Base-by-base conservation (phyloP, 2,797 vertebrate species). In the Peromyscus aztecus region DNA sequence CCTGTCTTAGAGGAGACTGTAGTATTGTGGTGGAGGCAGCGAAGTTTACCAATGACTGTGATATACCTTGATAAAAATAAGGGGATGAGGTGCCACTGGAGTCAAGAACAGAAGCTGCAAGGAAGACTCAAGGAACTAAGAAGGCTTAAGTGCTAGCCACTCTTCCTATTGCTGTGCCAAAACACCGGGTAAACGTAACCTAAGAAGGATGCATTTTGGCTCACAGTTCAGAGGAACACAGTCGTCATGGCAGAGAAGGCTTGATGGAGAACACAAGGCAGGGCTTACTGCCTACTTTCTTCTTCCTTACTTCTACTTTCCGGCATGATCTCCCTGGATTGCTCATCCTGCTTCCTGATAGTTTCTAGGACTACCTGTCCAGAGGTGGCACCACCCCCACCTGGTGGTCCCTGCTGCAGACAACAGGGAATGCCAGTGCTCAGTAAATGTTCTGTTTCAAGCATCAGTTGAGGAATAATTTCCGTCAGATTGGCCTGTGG, bases 1-100 rank as follows among this genome's bases (percentile, higher is more conserved):
- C 10, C 10, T 0, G 10, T 21, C 40, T 88, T 21, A 13, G 55
- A 71, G 75, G 1, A 17, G 6, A 1, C 3, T 12, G 4, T 2
- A 21, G 9, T 71, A 43, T 63, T 91, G 71, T 14, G 27, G 65
- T 19, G 19, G 55, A 73, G 21, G 24, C 5, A 24, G 49, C 12
- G 27, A 1, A 57, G 24, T 52, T 29, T 27, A 94, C 27, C 29
- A 21, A 4, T 19, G 52, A 21, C 31, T 40, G 14, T 3, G 17
- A 13, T n/a, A 71, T 0, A 55, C 24, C 21, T 43, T 46, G 46
- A 29, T 13, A 29, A 29, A 90, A 31, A 86, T 69, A 69, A 65
- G 9, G 24, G 40, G 23, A 57, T 4, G 78, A 71, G 3, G 10
- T 27, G 12, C 29, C 13, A 2, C 0, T 21, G 89, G 55, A 69